Conservation (phyloP, 2,113 vertebrate species). For the Physeter macrocephalus region DNA sequence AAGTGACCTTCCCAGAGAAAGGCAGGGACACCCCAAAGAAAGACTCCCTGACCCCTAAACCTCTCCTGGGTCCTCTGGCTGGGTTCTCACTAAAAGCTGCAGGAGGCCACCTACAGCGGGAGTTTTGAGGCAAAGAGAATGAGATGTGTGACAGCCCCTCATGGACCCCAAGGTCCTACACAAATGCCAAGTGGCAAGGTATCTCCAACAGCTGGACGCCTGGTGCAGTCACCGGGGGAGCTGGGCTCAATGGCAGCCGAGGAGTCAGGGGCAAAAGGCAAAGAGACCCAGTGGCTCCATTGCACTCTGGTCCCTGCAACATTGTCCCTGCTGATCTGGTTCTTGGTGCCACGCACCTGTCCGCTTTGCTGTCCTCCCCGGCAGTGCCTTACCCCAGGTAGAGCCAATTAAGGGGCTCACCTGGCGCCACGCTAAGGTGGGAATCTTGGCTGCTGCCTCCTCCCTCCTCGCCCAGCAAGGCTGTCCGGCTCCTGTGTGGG, state of each 20-base stretch:
- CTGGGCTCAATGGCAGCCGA: neutral
- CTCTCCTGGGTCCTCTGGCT: neutral
- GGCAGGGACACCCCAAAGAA: neutral
- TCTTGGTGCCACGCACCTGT: neutral
- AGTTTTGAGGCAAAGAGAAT: neutral
- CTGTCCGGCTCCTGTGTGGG: neutral
- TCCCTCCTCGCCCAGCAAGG: neutral
- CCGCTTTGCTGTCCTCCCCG: neutral
- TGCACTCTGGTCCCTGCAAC: accelerated
- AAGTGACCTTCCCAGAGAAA: neutral
- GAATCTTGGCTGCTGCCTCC: neutral
- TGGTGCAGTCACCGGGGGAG: neutral
- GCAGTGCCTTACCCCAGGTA: neutral
- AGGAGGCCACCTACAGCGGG: neutral
- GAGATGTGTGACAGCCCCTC: neutral
- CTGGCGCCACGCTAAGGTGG: no score
- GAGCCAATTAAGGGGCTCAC: neutral
- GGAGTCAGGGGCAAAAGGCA: neutral
- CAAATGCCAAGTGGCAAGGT: neutral
- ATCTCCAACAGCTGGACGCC: no score
- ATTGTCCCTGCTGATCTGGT: accelerated
- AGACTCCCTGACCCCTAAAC: neutral
- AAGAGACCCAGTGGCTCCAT: neutral
- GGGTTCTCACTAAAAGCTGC: neutral
- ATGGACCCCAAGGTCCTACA: accelerated